Evolutionary conservation across 2,888 invertebrate species (phyloP).

Genomic region (Ichneumon xanthorius): DNA sequence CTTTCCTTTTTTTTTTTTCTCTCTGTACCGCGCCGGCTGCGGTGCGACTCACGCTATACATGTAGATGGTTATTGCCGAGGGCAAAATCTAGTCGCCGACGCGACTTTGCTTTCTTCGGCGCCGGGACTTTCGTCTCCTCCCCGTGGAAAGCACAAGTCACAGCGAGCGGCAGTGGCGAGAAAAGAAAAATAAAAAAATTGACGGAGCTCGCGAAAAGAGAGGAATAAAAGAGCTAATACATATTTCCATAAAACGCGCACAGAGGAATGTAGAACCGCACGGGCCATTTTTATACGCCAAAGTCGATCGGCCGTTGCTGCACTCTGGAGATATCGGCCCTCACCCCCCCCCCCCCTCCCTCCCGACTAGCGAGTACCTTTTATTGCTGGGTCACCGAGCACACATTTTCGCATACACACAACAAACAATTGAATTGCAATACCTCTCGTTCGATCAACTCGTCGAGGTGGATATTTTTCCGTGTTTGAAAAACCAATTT

Average conservation of each 20-base stretch:
- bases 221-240: slow-evolving; percentile 16
- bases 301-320: slow-evolving; percentile 44
- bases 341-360: neutral
- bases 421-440: slow-evolving; percentile 51
- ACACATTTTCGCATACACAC: slow-evolving; percentile 43
- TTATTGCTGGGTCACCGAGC: slow-evolving; percentile 65
- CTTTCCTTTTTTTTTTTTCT: slow-evolving; percentile 1
- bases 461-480: slow-evolving; percentile 30
- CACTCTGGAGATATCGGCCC: slow-evolving; percentile 57
- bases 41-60: neutral
- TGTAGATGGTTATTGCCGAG: slow-evolving; percentile 21
- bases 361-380: slow-evolving; percentile 15
- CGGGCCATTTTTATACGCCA: neutral
- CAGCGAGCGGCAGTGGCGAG: neutral
- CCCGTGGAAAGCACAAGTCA: neutral
- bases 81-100: slow-evolving; percentile 4
- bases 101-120: slow-evolving; percentile 29
- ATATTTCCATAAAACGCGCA: slow-evolving; percentile 29
- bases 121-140: neutral
- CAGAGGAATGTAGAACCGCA: neutral
- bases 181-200: neutral
- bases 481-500: slow-evolving; percentile 15
- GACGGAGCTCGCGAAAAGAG: neutral
- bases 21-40: neutral
- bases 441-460: slow-evolving; percentile 4